Evolutionary conservation across 64 coral and sea anemone genomes (phyloP).

Genomic region (Pachyseris speciosa): DNA sequence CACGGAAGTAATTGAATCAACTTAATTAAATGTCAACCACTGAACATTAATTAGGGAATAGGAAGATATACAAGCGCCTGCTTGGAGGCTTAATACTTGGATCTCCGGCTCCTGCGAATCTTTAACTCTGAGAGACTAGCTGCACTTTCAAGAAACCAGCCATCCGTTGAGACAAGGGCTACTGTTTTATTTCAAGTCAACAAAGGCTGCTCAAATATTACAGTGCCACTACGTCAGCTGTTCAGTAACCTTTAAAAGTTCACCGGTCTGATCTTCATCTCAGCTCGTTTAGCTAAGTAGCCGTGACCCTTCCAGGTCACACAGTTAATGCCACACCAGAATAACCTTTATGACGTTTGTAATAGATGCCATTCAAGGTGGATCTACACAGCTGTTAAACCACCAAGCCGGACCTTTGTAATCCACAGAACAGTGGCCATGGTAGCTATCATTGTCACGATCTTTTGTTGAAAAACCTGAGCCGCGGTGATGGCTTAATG

Average conservation of each 20-base stretch:
- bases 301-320: neutral
- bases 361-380: conserved; percentile 44
- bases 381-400: conserved; percentile 41
- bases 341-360: neutral
- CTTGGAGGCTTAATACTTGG: neutral
- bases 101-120: neutral
- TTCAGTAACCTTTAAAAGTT: no score
- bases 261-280: conserved; percentile 22
- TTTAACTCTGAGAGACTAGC: no score
- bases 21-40: no score
- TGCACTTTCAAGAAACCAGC: neutral
- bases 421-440: neutral
- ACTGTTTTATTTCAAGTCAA: neutral
- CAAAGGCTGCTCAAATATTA: neutral
- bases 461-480: conserved; percentile 59
- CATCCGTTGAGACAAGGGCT: neutral
- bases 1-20: no score
- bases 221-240: neutral
- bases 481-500: neutral
- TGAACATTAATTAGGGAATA: no score
- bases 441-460: conserved; percentile 31
- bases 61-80: no score
- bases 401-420: conserved; percentile 54
- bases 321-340: conserved; percentile 55
- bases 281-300: no score